Evolutionary conservation across 2,888 invertebrate species (phyloP), one percentile per base, ranked within the genome.

Genomic region (Ypsolopha scabrella): DNA sequence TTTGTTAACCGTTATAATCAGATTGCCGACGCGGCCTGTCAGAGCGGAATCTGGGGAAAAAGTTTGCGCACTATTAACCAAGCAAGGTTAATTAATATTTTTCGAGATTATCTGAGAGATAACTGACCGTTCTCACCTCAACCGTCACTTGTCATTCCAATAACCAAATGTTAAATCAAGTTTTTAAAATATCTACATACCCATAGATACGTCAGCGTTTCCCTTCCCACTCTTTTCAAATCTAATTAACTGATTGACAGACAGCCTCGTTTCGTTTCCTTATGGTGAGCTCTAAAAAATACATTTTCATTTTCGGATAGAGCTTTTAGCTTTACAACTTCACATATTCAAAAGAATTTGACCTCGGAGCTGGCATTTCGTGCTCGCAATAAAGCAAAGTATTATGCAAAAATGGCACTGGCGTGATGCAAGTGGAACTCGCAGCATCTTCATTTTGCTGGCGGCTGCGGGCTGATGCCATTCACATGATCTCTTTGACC

Each of bases 371-470:
- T 80, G 78, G 75, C 78, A 81, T 80, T 78, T 73, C 61, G 61
- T 60, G 60, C 63, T 65, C 68, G 75, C 72, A 75, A 74, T 75
- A 70, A 70, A 71, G 64, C 64, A 54, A 24, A 55, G 68, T 68
- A 70, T 80, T 77, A 78, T 77, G 79, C 73, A 77, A 76, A 74
- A 68, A 71, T 65, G 60, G 66, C 59, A 60, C 62, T 76, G 75
- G 33, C 38, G 53, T 51, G 51, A 48, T 51, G 51, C 53, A 71
- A 79, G 66, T 58, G 55, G 58, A 60, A 58, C 58, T 51, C 55
- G 52, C 53, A 51, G 52, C 53, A 52, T 51, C 39, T 45, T 48
- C 45, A 51, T 54, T 41, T 43, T 8, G 43, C 48, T 48, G 52
- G 44, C 14, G 51, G 44, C 45, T 47, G 52, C 34, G 49, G 49